Evolutionary conservation across 2,797 vertebrate genomes (phyloP), one percentile per base, ranked within the genome.

Genomic region (Trematomus bernacchii): DNA sequence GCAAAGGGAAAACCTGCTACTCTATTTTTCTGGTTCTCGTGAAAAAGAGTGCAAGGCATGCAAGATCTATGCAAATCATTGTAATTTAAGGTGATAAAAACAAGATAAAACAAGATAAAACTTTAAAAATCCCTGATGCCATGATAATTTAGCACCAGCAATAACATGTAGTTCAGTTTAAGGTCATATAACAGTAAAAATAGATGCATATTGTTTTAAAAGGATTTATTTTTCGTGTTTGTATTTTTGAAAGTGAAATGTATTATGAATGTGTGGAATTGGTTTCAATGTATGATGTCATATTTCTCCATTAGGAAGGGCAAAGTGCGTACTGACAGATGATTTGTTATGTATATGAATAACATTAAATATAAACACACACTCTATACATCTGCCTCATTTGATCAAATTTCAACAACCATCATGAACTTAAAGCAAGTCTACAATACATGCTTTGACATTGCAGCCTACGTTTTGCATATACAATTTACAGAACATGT

Each of bases 241-340:
- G 12, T 47, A 33, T 4, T 2, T 68, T 54, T 57, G 30, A 30
- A 11, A 19, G 42, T 43, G 47, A 62, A 27, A 64, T 83, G 10
- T 19, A 79, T 73, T 60, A 23, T 57, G 53, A 40, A 71, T 66
- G 66, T 37, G 53, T 66, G 44, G 16, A 47, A 43, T 50, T 72
- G 23, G 30, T 60, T 53, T 50, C 16, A 53, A 54, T 50, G 23
- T 62, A 60, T 78, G 40, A 73, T 76, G 53, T 55, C 73, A 70
- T 64, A 60, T 73, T 63, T 69, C 48, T 65, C 43, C 33, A 16
- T 51, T 18, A 64, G 27, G 21, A n/a, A 27, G n/a, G n/a, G 16
- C 27, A 69, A 61, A 79, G 62, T 73, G 58, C 76, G 54, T 15
- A 6, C 61, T 82, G 47, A 71, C 15, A 37, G 37, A 55, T 7